Evolutionary conservation across 1,140 invertebrate genomes (phyloP), one percentile per base, ranked within the genome.

Genomic region (Diorhabda elongata): DNA sequence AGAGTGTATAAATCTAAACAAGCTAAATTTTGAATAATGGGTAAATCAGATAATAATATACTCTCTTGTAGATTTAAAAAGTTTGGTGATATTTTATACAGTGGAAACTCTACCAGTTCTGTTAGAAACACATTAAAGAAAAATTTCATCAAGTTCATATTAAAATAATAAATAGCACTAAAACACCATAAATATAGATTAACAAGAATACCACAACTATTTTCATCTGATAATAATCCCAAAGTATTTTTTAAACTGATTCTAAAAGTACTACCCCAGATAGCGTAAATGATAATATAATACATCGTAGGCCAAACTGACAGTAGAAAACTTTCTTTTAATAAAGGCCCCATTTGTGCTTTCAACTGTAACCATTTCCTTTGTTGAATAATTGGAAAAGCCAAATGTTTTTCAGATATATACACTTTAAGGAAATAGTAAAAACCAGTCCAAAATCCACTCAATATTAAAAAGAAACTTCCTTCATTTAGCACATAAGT

Each of bases 71-170:
- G 70, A 2, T 82, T 83, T 2, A 79, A 70, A 58, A 59, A 66
- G 58, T 70, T 58, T 26, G 58, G 68, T 42, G 70, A 76, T 4
- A 75, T 72, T 61, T 79, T 82, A 69, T 84, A 81, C 68, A 89
- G 83, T 4, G 84, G 83, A 77, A 89, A 90, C 5, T 84, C 81
- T 70, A 87, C 81, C 74, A 87, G 86, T 80, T 91, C 88, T 1
- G 90, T 90, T 9, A 92, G 77, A 68, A 89, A 84, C 71, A 90
- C 84, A 71, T 90, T 85, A 67, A 90, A 92, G 52, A 91, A 83
- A 58, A 88, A 81, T 74, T 85, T 85, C 85, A 91, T 90, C 2
- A 85, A 84, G 74, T 88, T 86, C 79, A 89, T 87, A 61, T 86
- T 89, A 57, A 90, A 82, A 44, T 88, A 81, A 70, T 90, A 90